A percentile compares a stretch with the other conserved stretches of the same genome.
Conservation (phyloP, 2,797 vertebrate species). For the Xerus rutilus region DNA sequence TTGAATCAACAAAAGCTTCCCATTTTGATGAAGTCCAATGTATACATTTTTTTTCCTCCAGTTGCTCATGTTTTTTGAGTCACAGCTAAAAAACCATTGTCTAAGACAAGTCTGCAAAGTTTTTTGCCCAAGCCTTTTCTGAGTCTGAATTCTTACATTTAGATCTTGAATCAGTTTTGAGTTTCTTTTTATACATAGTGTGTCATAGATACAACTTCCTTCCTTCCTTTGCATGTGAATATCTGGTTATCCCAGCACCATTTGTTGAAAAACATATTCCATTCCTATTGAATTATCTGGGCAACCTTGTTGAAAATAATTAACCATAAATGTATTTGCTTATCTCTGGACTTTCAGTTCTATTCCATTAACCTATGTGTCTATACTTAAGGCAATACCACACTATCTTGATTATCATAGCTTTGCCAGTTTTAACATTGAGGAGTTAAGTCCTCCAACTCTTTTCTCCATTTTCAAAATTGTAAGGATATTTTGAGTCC, state of each 20-base stretch:
- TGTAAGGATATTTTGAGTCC: background rate
- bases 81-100: background rate
- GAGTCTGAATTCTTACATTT: slow-evolving; percentile 27
- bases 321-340: background rate
- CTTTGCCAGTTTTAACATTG: slow-evolving; percentile 28
- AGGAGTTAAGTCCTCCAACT: background rate
- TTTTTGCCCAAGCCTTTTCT: background rate
- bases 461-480: slow-evolving; percentile 8
- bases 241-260: background rate
- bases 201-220: background rate
- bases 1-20: background rate
- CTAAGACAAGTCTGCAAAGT: background rate
- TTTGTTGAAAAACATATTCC: background rate
- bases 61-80: background rate
- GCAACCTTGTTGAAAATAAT: background rate
- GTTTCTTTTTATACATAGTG: background rate
- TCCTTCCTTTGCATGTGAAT: background rate
- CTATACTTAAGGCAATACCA: background rate
- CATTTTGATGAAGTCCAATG: background rate
- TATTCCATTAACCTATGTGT: background rate
- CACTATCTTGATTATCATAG: background rate
- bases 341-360: background rate
- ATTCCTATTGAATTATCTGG: background rate
- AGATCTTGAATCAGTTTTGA: background rate
- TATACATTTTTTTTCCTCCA: background rate